Conservation (phyloP, 2,797 vertebrate species). For the Takifugu rubripes region DNA sequence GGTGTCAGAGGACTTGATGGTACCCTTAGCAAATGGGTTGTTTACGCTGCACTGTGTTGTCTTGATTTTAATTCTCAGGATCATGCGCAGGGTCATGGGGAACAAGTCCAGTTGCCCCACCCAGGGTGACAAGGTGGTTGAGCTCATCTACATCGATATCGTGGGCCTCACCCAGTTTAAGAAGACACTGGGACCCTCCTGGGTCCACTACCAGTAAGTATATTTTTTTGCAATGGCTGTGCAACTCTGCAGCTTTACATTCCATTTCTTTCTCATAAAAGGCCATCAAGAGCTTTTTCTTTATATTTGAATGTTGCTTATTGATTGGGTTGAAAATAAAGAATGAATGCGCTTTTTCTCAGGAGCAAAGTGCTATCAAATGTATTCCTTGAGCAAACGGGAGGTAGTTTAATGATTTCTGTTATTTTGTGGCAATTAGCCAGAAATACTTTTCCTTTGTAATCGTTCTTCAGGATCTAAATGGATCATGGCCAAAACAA, state of each 20-base stretch:
- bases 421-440: background rate
- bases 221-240: background rate
- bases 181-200: slow-evolving; percentile 95
- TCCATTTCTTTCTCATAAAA: too few species aligned
- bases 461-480: background rate
- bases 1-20: background rate
- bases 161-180: slow-evolving; percentile 97
- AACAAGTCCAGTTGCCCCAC: slow-evolving; percentile 98
- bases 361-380: background rate
- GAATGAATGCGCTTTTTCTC: background rate
- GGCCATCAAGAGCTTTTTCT: background rate
- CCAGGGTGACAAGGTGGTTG: slow-evolving; percentile 93
- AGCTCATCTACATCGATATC: slow-evolving; percentile 99
- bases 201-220: slow-evolving; percentile 99
- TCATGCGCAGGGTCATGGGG: slow-evolving; percentile 98
- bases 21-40: background rate
- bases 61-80: slow-evolving; percentile 71
- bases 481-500: background rate
- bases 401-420: background rate
- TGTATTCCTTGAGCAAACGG: background rate
- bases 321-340: background rate
- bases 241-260: too few species aligned
- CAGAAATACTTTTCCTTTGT: background rate
- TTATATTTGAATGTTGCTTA: background rate
- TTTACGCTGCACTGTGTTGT: background rate